Evolutionary conservation across 2,888 invertebrate species (phyloP).

Genomic region (Caenorhabditis parvicauda): DNA sequence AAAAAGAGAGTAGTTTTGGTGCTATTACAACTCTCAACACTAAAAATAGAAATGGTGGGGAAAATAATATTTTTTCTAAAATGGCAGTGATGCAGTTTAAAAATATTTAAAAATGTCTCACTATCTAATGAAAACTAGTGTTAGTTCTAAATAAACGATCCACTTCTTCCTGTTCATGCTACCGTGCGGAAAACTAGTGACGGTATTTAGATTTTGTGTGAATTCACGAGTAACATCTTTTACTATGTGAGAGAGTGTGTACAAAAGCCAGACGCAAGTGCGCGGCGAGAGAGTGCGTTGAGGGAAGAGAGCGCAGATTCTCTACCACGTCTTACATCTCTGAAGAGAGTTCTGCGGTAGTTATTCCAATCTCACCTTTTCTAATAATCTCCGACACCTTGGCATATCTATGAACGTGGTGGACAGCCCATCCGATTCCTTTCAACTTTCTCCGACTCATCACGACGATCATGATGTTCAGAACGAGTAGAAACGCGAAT

Average conservation of each 20-base stretch:
- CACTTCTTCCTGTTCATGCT: slow-evolving; percentile 4
- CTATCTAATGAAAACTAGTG: no score
- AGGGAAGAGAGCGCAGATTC: no score
- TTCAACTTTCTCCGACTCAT: slow-evolving; percentile 40
- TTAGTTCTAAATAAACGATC: not conserved
- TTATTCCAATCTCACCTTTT: slow-evolving; percentile 35
- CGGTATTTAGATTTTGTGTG: no score
- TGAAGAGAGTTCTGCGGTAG: not conserved
- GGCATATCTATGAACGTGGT: slow-evolving; percentile 47
- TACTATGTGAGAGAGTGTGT: not conserved
- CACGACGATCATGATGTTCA: slow-evolving; percentile 50
- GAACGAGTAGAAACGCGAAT: slow-evolving; percentile 39
- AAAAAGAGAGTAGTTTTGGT: slow-evolving; percentile 11
- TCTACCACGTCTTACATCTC: no score
- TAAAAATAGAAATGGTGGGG: not conserved
- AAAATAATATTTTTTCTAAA: not conserved
- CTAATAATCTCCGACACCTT: slow-evolving; percentile 46
- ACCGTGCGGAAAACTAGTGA: no score
- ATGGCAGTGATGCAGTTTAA: not conserved
- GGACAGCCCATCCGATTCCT: slow-evolving; percentile 42
- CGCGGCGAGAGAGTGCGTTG: no score
- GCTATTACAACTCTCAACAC: not conserved
- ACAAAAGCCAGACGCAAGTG: no score
- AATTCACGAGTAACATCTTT: not conserved
- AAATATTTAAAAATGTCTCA: not conserved